Percentiles rank a stretch among this genome's conserved stretches.
Evolutionary conservation across 2,797 vertebrate species (phyloP).

Genomic region (Setipinna tenuifilis): DNA sequence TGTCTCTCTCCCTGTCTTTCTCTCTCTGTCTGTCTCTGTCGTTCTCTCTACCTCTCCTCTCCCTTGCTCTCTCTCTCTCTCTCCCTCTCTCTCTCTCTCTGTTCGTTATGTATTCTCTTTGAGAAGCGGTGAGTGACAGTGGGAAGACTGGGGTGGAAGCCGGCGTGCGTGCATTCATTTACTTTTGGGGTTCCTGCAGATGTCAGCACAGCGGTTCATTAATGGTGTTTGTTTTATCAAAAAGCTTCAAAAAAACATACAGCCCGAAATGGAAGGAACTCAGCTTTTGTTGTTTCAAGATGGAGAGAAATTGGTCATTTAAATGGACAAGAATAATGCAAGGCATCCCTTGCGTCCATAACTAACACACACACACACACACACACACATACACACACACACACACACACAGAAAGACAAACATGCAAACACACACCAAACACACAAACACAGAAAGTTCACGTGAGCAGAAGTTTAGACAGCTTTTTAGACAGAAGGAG

Average conservation of each 20-base stretch:
- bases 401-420: background rate
- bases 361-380: background rate
- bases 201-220: conserved; percentile 63
- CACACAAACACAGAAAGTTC: background rate
- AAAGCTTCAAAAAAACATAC: conserved; percentile 14
- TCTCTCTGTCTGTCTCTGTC: background rate
- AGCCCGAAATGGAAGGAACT: background rate
- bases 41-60: conserved; percentile 31
- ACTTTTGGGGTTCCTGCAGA: conserved; percentile 61
- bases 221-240: conserved; percentile 58
- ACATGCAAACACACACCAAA: background rate
- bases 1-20: no score
- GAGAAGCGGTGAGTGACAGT: conserved; percentile 59
- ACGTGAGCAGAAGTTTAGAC: background rate
- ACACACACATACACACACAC: background rate
- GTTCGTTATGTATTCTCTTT: conserved; percentile 64
- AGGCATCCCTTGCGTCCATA: background rate
- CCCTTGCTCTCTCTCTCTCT: conserved; percentile 36
- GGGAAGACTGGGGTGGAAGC: conserved; percentile 60
- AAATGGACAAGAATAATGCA: background rate
- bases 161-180: conserved; percentile 61
- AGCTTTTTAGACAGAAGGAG: background rate
- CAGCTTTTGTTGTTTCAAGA: background rate
- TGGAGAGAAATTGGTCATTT: background rate
- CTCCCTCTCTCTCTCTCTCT: conserved; percentile 42